Percentiles rank a stretch among this genome's conserved stretches.
These are phyloP conservation scores for Mechanitis mazaeus DNA, from an alignment of 2,888 invertebrate genomes.

Conservation along the genomic window DNA sequence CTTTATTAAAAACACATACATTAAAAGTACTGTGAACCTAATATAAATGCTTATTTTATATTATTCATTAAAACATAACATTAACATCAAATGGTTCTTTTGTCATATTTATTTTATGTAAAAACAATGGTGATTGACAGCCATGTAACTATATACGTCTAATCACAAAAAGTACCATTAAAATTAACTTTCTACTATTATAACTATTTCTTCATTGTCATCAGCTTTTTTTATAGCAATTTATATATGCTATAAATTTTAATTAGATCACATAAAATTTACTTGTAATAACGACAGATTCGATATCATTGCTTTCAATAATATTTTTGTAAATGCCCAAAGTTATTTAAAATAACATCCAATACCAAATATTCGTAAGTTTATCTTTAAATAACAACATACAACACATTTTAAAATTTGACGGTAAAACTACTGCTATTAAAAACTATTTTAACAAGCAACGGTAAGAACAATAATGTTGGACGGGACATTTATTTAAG, in stretches of 20 bases:
- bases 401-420: constrained; percentile 2
- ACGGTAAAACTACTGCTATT: constrained; percentile 5
- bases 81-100: neutral
- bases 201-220: too few relatives aligned
- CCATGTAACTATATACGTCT: too few relatives aligned
- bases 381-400: neutral
- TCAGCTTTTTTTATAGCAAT: too few relatives aligned
- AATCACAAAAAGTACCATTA: too few relatives aligned
- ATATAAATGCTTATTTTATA: constrained; percentile 12
- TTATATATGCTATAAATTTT: too few relatives aligned
- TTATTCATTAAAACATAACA: constrained; percentile 30
- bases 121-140: neutral
- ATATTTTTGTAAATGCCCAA: too few relatives aligned
- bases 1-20: constrained; percentile 37
- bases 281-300: too few relatives aligned
- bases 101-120: neutral
- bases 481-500: constrained; percentile 48
- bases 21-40: constrained; percentile 29
- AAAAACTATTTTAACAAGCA: constrained; percentile 41
- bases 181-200: too few relatives aligned
- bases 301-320: too few relatives aligned
- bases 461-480: constrained; percentile 46
- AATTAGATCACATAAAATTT: too few relatives aligned
- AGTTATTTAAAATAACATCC: too few relatives aligned
- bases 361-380: neutral